Base-by-base conservation (phyloP, 2,888 invertebrate species). In the Petrolisthes cinctipes region DNA sequence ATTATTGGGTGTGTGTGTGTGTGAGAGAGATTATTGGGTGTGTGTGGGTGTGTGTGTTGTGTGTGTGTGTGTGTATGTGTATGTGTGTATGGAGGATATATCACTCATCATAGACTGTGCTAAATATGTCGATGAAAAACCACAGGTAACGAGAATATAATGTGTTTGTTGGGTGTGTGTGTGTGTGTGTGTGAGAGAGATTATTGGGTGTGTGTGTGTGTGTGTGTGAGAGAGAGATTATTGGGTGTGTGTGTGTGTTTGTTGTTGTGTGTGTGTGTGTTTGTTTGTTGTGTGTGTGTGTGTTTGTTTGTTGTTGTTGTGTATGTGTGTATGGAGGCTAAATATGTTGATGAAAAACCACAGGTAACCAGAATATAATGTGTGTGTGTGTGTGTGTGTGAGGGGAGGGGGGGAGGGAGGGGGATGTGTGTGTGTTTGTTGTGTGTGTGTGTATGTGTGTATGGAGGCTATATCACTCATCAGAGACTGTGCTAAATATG, bases 31-130 rank as follows among this genome's bases (percentile, higher is more conserved):
- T n/a, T n/a, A n/a, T n/a, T n/a, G n/a, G 5, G 4, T n/a, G n/a
- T n/a, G n/a, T n/a, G n/a, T n/a, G n/a, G n/a, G n/a, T n/a, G n/a
- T n/a, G n/a, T n/a, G n/a, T n/a, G n/a, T n/a, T n/a, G n/a, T n/a
- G n/a, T n/a, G n/a, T n/a, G n/a, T n/a, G n/a, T n/a, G n/a, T n/a
- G n/a, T n/a, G n/a, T n/a, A n/a, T n/a, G n/a, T n/a, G n/a, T n/a
- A n/a, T n/a, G n/a, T n/a, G n/a, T n/a, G 98, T 92, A 99, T 99
- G 99, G 99, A 99, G 93, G 99, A 99, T 0, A 99, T 99, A 92
- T 95, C 98, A 90, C 94, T 99, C 82, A 98, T 99, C 89, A 95
- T 99, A 88, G 96, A 97, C 57, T 99, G 99, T 93, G 99, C 99
- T 57, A 95, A 97, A 91, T 98, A 97, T 92, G 98, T 99, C 1